Conservation (phyloP, 2,113 vertebrate genomes). For the Xiphorhynchus elegans region DNA sequence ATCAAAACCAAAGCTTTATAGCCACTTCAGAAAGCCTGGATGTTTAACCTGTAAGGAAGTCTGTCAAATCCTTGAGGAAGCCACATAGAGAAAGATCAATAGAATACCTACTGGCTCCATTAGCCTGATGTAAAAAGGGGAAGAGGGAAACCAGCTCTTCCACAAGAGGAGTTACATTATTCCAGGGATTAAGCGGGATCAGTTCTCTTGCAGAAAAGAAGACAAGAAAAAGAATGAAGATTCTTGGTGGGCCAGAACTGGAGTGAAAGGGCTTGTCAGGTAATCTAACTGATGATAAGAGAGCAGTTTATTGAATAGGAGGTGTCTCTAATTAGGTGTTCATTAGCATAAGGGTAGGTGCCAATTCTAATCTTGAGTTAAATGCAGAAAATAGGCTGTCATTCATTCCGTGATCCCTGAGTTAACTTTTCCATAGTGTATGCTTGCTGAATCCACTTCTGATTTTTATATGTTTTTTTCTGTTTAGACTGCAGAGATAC, state of each 20-base stretch:
- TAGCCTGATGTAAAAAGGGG: slow-evolving; percentile 89
- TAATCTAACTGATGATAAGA: slow-evolving; percentile 81
- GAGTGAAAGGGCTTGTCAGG: slow-evolving; percentile 84
- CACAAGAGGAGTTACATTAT: slow-evolving; percentile 85
- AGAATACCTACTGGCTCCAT: slow-evolving; percentile 89
- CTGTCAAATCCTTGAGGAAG: slow-evolving; percentile 85
- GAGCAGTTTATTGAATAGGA: slow-evolving; percentile 78
- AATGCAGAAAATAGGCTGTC: slow-evolving; percentile 62
- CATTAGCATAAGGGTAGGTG: slow-evolving; percentile 79
- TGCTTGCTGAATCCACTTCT: slow-evolving; percentile 9
- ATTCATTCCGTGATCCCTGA: slow-evolving; percentile 42
- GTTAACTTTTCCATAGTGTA: not conserved
- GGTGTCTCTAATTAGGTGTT: slow-evolving; percentile 83
- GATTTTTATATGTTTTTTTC: not conserved
- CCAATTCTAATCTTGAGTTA: slow-evolving; percentile 69
- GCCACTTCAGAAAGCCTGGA: slow-evolving; percentile 78
- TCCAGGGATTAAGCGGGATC: slow-evolving; percentile 87
- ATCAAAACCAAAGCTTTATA: slow-evolving; percentile 80
- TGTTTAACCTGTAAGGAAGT: slow-evolving; percentile 81
- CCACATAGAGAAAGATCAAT: slow-evolving; percentile 86
- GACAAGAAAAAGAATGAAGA: slow-evolving; percentile 76
- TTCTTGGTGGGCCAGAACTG: slow-evolving; percentile 76
- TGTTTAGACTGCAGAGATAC: not conserved
- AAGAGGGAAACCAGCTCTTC: slow-evolving; percentile 76
- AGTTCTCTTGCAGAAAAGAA: slow-evolving; percentile 79